Base-by-base conservation (phyloP, 2,113 vertebrate genomes). In the Sceloporus tristichus region DNA sequence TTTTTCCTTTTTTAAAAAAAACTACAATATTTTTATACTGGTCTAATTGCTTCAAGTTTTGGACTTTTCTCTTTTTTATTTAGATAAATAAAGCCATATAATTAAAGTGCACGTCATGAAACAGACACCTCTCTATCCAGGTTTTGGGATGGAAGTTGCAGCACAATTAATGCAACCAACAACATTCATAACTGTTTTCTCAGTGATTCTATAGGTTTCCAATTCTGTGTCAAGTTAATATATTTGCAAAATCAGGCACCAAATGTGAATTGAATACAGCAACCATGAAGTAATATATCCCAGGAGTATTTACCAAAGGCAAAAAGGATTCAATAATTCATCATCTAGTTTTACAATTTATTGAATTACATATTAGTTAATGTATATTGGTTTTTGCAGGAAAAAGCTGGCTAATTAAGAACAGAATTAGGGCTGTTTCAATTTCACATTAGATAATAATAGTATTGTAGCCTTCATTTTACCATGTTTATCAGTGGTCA, bases 401-500 rank as follows among this genome's bases (percentile, higher is more conserved):
- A 48, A 82, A 83, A 73, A 74, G 79, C 68, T 74, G 74, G 53
- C 86, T 74, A 87, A 87, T 75, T 87, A 81, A 81, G 9, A 62
- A 25, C 21, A 81, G 73, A 42, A 73, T 80, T 80, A 79, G 19
- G 68, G 34, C 25, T 81, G 42, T 87, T 86, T 62, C 38, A n/a
- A 73, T 81, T 82, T 81, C 70, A 82, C 34, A 62, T 74, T 87
- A 82, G 53, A 65, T 87, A 81, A 87, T 87, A 78, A 76, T 79
- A 71, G 74, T 13, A 84, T 21, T 84, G 48, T 27, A 78, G 81
- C 66, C 65, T 78, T 84, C 75, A 84, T 84, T 62, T 70, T 88
- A 79, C 70, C 75, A 68, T 23, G 10, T 40, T 84, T 71, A 71
- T 77, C 65, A 78, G 66, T 21, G 27, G 65, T 79, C 65, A 84